A percentile compares a stretch with the other conserved stretches of the same genome.
These are phyloP conservation scores for Lycopodina hypogea DNA, from an alignment of 37 sponge, comb jelly and placozoan genomes.

Conservation along the genomic window DNA sequence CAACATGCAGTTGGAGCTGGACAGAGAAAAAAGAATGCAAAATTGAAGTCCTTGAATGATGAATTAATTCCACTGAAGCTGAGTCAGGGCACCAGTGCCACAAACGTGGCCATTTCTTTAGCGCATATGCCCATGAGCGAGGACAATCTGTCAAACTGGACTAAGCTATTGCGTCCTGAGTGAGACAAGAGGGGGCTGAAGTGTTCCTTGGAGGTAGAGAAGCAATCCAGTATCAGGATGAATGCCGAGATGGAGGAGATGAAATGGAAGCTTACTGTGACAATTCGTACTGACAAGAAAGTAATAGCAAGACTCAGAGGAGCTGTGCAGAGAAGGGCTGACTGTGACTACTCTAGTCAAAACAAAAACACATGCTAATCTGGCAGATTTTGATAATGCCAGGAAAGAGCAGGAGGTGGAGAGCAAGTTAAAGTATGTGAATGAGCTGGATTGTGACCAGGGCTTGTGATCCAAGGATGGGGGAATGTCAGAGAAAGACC, in stretches of 20 bases:
- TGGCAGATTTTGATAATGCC: too few relatives aligned
- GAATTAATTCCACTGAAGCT: slow-evolving; percentile 21
- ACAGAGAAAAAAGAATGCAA: slow-evolving; percentile 55
- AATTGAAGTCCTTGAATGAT: slow-evolving; percentile 16
- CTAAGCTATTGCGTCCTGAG: slow-evolving; percentile 62
- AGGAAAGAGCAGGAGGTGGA: too few relatives aligned
- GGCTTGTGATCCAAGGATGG: too few relatives aligned
- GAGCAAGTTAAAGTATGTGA: too few relatives aligned
- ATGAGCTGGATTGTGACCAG: too few relatives aligned
- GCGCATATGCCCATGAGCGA: slow-evolving; percentile 16
- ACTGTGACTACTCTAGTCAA: too few relatives aligned
- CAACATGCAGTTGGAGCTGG: slow-evolving; percentile 72
- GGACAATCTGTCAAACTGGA: slow-evolving; percentile 34
- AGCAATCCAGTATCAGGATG: slow-evolving; percentile 56
- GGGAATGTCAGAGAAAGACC: too few relatives aligned
- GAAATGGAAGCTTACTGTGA: slow-evolving; percentile 60
- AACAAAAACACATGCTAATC: too few relatives aligned
- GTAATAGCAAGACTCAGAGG: slow-evolving; percentile 71
- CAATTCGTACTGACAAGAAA: slow-evolving; percentile 64
- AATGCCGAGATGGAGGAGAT: slow-evolving; percentile 57
- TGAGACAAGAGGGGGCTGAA: slow-evolving; percentile 70
- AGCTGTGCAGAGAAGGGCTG: too few relatives aligned
- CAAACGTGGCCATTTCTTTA: slow-evolving; percentile 5
- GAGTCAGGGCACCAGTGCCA: background rate
- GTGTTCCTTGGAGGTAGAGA: slow-evolving; percentile 27